Evolutionary conservation across 2,888 invertebrate genomes (phyloP), one percentile per base, ranked within the genome.

Genomic region (Harpalus rubripes): DNA sequence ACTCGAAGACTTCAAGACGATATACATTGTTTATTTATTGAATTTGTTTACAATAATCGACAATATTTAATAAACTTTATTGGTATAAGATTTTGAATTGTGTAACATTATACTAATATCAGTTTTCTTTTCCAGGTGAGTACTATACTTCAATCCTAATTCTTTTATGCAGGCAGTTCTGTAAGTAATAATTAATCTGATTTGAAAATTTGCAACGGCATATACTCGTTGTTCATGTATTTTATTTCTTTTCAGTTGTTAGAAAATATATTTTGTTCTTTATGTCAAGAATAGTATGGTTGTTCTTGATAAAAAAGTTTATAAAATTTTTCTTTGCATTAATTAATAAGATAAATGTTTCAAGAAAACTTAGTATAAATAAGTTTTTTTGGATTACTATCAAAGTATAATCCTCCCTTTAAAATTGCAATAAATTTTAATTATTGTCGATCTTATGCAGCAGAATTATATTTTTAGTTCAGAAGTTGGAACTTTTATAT

Each of bases 11-110:
- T 15, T 32, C 22, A 68, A 7, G 63, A 5, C 5, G 16, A 63
- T 63, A 68, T 32, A 68, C 68, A 39, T 68, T 16, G 22, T 8
- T 26, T 26, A 63, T 22, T 63, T 63, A 26, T 63, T 63, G 18
- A 63, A 63, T 22, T 63, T 22, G 22, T 63, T 63, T 63, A 63
- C 1, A 63, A 59, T 12, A 0, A 16, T 15, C 6, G 18, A 16
- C n/a, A 59, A 16, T 32, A 32, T 32, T 32, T 1, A 56, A 12
- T 12, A 12, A 56, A 56, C 56, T 56, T 12, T 56, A 32, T 32
- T 4, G 6, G 32, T 56, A 32, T 32, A 32, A 32, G 32, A 32
- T 32, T 32, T 32, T 32, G 6, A 32, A 32, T 5, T 52, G 44
- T 52, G 44, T 52, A 52, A 52, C 44, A 52, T 18, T 7, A 59